Percentiles rank a stretch among this genome's conserved stretches.
Conservation (phyloP, 1,140 invertebrate species). For the Piezodorus guildinii region DNA sequence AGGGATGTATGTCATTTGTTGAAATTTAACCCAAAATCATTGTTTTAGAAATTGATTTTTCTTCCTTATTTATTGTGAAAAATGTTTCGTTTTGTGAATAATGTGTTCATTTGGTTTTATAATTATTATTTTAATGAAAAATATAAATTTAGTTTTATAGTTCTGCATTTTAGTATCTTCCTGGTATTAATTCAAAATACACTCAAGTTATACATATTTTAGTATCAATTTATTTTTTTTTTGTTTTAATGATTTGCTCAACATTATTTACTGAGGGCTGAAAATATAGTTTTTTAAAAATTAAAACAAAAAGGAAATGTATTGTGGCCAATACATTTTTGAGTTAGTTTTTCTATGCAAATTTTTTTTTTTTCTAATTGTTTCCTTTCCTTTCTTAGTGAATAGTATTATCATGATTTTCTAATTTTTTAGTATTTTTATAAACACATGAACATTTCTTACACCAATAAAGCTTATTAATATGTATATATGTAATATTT, state of each 20-base stretch:
- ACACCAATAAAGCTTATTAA: conserved; percentile 7
- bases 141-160: conserved; percentile 3
- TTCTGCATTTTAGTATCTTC: conserved; percentile 2
- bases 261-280: not conserved
- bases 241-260: no score
- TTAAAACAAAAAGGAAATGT: no score
- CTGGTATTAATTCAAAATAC: not conserved
- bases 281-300: no score
- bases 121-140: not conserved
- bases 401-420: not conserved
- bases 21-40: no score
- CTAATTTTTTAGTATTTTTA: conserved; percentile 11
- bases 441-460: not conserved
- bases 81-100: not conserved
- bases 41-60: no score
- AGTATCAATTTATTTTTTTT: no score
- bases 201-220: no score
- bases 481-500: not conserved
- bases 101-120: not conserved
- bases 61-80: no score
- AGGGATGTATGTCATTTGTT: no score
- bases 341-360: no score
- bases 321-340: no score
- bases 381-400: not conserved
- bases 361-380: no score